Evolutionary conservation across 1,140 invertebrate species (phyloP).

Genomic region (Forficula auricularia): DNA sequence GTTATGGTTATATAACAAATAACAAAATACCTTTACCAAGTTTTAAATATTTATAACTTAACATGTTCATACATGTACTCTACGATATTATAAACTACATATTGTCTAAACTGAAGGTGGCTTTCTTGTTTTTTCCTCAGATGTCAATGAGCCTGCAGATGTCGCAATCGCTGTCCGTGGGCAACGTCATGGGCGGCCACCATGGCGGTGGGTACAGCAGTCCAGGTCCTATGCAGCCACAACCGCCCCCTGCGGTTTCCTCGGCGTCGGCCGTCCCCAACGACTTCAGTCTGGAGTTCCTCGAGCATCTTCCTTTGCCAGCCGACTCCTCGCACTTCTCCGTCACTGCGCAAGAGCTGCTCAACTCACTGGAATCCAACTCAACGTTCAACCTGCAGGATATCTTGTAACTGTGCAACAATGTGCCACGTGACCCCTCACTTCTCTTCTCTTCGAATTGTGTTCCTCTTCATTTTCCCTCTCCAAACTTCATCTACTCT

Average conservation of each 20-base stretch:
- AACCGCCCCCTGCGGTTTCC: background rate
- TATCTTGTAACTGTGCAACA: constrained; percentile 24
- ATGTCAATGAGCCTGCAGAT: constrained; percentile 34
- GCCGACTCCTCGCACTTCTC: constrained; percentile 49
- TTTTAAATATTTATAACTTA: no score
- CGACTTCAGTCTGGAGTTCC: constrained; percentile 60
- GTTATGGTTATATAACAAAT: no score
- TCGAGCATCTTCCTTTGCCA: constrained; percentile 50
- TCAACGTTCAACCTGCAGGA: constrained; percentile 33
- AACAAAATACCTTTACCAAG: no score
- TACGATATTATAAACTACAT: no score
- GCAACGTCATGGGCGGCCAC: constrained; percentile 7
- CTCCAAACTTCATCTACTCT: background rate
- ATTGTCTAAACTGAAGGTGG: no score
- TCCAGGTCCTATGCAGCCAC: constrained; percentile 12
- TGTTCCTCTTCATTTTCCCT: background rate
- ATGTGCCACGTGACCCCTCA: background rate
- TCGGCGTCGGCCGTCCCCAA: no score
- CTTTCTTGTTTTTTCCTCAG: constrained; percentile 19
- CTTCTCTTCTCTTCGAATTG: background rate
- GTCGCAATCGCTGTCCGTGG: constrained; percentile 29
- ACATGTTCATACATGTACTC: no score
- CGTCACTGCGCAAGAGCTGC: constrained; percentile 44
- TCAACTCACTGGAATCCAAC: constrained; percentile 45
- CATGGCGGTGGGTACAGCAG: constrained; percentile 16